Evolutionary conservation across 2,888 invertebrate species (phyloP).

Genomic region (Calameuta pallipes): DNA sequence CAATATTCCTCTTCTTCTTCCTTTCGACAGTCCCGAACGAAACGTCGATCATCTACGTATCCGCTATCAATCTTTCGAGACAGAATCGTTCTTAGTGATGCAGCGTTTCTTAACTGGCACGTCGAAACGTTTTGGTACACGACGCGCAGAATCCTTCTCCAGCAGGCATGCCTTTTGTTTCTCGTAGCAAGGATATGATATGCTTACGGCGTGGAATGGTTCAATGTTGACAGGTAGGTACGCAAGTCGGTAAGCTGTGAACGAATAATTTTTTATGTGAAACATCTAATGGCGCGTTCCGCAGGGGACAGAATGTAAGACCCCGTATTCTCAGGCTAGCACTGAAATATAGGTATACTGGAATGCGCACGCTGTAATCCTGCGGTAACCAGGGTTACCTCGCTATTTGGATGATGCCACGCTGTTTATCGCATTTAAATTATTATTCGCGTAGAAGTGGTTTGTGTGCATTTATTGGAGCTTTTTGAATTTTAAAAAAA

Average conservation of each 20-base stretch:
- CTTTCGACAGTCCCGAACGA: slow-evolving; percentile 11
- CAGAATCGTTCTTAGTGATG: not conserved
- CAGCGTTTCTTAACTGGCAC: not conserved
- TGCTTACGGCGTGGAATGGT: not conserved
- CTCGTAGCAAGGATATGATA: not conserved
- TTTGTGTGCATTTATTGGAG: no score
- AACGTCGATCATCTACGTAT: slow-evolving; percentile 19
- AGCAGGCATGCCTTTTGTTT: not conserved
- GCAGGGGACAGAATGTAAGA: no score
- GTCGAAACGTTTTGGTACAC: not conserved
- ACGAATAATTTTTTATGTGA: no score
- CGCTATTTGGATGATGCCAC: no score
- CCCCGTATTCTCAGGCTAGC: no score
- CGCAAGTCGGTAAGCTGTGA: not conserved
- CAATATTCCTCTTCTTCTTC: slow-evolving; percentile 12
- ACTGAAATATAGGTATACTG: no score
- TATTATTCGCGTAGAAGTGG: no score
- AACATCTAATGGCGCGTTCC: no score
- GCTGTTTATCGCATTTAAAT: no score
- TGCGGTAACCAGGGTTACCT: no score
- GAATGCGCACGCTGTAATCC: no score
- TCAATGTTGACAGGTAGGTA: not conserved
- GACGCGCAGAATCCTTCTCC: not conserved
- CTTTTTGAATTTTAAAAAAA: no score
- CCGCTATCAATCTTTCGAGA: not conserved